Evolutionary conservation across 2,888 invertebrate species (phyloP), one percentile per base, ranked within the genome.

Genomic region (Drosophila multiciliata): DNA sequence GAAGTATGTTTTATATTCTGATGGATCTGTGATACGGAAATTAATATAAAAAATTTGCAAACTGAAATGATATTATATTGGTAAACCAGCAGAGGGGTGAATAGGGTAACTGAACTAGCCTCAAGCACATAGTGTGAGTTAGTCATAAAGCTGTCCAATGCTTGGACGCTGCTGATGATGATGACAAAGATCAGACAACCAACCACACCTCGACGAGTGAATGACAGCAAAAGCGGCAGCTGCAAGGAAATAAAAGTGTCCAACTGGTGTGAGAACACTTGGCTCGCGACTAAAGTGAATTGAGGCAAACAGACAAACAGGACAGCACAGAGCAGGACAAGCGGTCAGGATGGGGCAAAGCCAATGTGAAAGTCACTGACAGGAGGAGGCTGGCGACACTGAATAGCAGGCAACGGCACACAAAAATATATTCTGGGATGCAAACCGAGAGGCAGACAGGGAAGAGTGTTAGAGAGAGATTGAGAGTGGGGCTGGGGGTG

Each of bases 101-200:
- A 29, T 29, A 29, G 29, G 26, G 2, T n/a, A 26, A 17, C 23
- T 12, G 3, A 8, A 7, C 29, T n/a, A 7, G n/a, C 15, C 29
- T 32, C 6, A 35, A 36, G 54, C 54, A 17, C 11, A 49, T 33
- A 23, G 40, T 5, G 3, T 23, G 36, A 61, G 38, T 58, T 55
- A 62, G 64, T 67, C 66, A 83, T 70, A 73, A 80, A 87, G 69
- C 74, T 81, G 78, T 81, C 78, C 72, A 76, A 59, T 35, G 68
- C 60, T 69, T 53, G 73, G 73, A 76, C 78, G 38, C 84, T 81
- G 84, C 79, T 76, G 87, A 78, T 86, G 87, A 86, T 83, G 83
- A 86, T 15, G 45, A 45, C 29, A 29, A 81, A 85, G 87, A 88
- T 88, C 89, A 83, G 87, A 81, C 83, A 83, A 74, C 73, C 78